Evolutionary conservation across 2,888 invertebrate species (phyloP), one percentile per base, ranked within the genome.

Genomic region (Hemithea aestivaria): DNA sequence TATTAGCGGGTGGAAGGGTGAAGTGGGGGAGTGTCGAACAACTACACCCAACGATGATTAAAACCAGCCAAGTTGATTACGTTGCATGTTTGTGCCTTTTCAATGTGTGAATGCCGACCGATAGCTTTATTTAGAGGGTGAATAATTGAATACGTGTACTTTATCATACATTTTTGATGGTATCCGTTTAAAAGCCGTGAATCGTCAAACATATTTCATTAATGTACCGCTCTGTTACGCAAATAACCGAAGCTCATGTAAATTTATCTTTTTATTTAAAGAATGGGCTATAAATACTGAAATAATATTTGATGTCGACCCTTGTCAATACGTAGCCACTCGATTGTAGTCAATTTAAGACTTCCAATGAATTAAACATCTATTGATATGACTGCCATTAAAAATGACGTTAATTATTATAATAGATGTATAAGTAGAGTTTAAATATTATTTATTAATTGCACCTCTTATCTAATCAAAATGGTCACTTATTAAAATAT

Each of bases 21-120:
- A 37, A 42, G 46, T 44, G 48, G 48, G 46, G 41, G 52, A 53
- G 47, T 43, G 56, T 58, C 57, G 53, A 61, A 60, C 59, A 55
- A 54, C 58, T 57, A 59, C 62, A 59, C 51, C 66, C 60, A 7
- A 46, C 69, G 66, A 72, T 79, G 72, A 80, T 77, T 78, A 79
- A 79, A 77, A 77, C 69, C 62, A 62, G 66, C 64, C 59, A 59
- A 62, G 69, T 78, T 78, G 76, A 80, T 81, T 79, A 75, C 71
- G 61, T 59, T 63, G 62, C 74, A 62, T 75, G 76, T 78, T 74
- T 63, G 51, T 53, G 58, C 61, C 66, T 61, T 64, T 66, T 70
- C 60, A 69, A 37, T 48, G 51, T 52, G 54, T 61, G 61, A 64
- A 66, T 63, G 48, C 50, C 56, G 55, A 47, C 62, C 66, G 60